Evolutionary conservation across 1,140 invertebrate genomes (phyloP).

Genomic region (Conus betulinus): DNA sequence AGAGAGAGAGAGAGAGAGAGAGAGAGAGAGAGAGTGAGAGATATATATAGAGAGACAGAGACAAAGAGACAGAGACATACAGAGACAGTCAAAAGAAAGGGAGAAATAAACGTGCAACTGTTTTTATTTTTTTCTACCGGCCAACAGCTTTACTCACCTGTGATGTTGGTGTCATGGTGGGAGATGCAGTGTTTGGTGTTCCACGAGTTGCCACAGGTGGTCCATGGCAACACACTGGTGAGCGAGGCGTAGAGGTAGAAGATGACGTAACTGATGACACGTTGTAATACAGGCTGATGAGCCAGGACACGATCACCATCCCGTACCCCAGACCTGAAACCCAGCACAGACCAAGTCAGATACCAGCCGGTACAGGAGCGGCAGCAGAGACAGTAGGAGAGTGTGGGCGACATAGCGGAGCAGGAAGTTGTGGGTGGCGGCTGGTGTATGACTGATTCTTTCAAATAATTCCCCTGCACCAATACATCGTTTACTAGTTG

Average conservation of each 20-base stretch:
- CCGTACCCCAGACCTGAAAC: slow-evolving; percentile 80
- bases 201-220: slow-evolving; percentile 76
- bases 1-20: background rate
- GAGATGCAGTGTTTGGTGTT: slow-evolving; percentile 70
- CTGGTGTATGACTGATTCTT: too few species aligned
- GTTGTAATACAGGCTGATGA: slow-evolving; percentile 83
- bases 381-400: too few species aligned
- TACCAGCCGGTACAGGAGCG: too few species aligned
- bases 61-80: background rate
- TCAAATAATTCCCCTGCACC: too few species aligned
- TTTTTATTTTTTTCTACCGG: background rate
- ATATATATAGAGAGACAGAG: background rate
- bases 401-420: too few species aligned
- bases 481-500: too few species aligned
- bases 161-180: slow-evolving; percentile 16
- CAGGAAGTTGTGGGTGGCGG: too few species aligned
- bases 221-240: slow-evolving; percentile 75
- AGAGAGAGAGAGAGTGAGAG: background rate
- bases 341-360: too few species aligned
- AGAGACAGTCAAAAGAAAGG: background rate
- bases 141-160: background rate
- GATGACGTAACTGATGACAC: slow-evolving; percentile 75
- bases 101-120: too few species aligned
- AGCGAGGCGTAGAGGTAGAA: slow-evolving; percentile 75
- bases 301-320: slow-evolving; percentile 88